These are phyloP conservation scores for Gnatocerus cornutus DNA, from an alignment of 2,888 invertebrate species.

Conservation along the genomic window DNA sequence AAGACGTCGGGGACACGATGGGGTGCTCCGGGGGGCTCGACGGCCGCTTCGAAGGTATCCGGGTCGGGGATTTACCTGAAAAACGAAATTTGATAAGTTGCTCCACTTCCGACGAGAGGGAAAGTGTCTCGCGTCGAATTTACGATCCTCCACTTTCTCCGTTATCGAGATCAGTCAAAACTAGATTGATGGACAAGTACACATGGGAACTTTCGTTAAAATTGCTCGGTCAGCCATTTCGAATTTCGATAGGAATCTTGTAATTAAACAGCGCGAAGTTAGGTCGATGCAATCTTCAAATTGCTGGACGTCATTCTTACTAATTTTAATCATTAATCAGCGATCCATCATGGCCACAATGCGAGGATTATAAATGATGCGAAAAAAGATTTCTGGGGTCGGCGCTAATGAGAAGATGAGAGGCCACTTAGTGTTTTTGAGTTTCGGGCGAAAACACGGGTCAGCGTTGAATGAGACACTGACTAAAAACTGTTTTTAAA, in stretches of 20 bases:
- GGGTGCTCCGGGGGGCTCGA: constrained; percentile 69
- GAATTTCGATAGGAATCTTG: neutral
- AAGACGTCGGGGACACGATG: constrained; percentile 70
- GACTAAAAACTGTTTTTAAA: no score
- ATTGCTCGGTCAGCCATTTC: constrained; percentile 6
- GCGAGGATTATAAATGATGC: constrained; percentile 23
- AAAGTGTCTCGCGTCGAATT: no score
- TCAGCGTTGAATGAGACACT: no score
- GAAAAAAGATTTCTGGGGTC: constrained; percentile 7
- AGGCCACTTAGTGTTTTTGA: no score
- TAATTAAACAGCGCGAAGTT: constrained; percentile 13
- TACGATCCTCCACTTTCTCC: no score
- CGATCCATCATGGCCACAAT: constrained; percentile 16
- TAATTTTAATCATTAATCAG: constrained; percentile 26
- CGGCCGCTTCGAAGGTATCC: constrained; percentile 72
- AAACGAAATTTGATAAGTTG: neutral
- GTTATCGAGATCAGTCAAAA: neutral
- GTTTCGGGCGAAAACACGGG: no score
- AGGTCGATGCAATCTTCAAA: constrained; percentile 16
- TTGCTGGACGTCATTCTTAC: constrained; percentile 22
- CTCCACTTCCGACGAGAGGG: no score
- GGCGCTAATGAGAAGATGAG: constrained; percentile 2
- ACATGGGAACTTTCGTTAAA: constrained; percentile 4
- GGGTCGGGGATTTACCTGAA: constrained; percentile 72
- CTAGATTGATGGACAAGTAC: constrained; percentile 4